Evolutionary conservation across 2,113 vertebrate genomes (phyloP).

Genomic region (Cottus gobio): DNA sequence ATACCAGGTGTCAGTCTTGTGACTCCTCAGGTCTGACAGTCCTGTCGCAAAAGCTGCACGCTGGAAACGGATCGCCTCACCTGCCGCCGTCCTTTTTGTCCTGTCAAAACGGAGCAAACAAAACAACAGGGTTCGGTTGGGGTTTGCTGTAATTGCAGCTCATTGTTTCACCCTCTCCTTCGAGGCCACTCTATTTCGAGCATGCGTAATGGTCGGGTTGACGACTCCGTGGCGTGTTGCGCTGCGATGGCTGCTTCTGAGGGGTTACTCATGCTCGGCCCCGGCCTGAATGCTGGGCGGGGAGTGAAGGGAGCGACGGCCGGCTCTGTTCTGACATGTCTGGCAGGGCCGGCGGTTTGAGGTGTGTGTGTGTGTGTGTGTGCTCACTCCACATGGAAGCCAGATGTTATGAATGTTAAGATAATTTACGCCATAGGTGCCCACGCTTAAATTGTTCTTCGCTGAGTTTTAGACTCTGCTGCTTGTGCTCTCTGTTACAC

Average conservation of each 20-base stretch:
- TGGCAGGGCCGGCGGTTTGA: constrained; percentile 49
- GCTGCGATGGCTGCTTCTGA: constrained; percentile 62
- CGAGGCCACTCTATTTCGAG: constrained; percentile 71
- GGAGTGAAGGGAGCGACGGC: constrained; percentile 68
- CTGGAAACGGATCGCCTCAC: constrained; percentile 40
- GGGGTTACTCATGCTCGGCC: constrained; percentile 67
- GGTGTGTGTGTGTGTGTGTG: constrained; percentile 24
- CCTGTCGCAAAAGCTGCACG: constrained; percentile 19
- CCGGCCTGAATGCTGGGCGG: constrained; percentile 62
- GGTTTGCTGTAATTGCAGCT: constrained; percentile 67
- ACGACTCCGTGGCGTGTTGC: constrained; percentile 48
- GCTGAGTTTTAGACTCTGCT: not conserved
- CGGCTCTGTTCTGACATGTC: constrained; percentile 78
- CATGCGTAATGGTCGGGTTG: constrained; percentile 65
- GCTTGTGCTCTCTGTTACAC: not conserved
- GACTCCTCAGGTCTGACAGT: constrained; percentile 41
- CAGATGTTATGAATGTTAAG: constrained; percentile 63
- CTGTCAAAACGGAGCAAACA: constrained; percentile 31
- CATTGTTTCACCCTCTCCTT: constrained; percentile 55
- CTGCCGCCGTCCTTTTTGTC: constrained; percentile 15
- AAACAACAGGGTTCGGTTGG: constrained; percentile 35
- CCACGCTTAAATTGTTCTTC: constrained; percentile 1
- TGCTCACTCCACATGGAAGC: constrained; percentile 60
- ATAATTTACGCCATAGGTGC: constrained; percentile 38
- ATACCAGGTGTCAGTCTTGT: not conserved